Percentiles rank a stretch among this genome's conserved stretches.
Conservation (phyloP, 2,113 vertebrate species). For the Reinhardtius hippoglossoides region DNA sequence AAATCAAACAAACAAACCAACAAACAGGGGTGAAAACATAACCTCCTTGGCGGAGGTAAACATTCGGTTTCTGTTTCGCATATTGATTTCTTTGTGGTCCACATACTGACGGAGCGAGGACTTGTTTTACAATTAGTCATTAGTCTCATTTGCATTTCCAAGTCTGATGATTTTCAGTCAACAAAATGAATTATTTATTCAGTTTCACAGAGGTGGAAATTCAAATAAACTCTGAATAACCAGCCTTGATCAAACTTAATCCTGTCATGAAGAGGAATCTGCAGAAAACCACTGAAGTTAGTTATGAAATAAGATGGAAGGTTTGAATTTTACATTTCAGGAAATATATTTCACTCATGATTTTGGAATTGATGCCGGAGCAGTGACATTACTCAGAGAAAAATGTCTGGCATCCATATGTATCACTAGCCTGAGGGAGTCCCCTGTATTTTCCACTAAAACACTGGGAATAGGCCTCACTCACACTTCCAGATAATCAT, state of each 20-base stretch:
- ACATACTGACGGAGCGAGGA: not conserved
- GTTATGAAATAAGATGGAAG: slow-evolving; percentile 14
- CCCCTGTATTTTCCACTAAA: not conserved
- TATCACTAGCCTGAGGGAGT: not conserved
- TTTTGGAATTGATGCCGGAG: slow-evolving; percentile 1
- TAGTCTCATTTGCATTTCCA: slow-evolving; percentile 61
- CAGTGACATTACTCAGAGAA: slow-evolving; percentile 13
- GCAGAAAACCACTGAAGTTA: not conserved
- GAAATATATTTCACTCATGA: slow-evolving; percentile 1
- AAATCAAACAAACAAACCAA: too few relatives aligned
- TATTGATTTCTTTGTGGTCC: slow-evolving; percentile 43
- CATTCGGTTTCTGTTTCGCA: not conserved
- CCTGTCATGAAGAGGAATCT: slow-evolving; percentile 17
- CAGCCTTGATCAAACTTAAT: slow-evolving; percentile 40
- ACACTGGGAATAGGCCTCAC: not conserved
- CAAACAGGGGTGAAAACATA: too few relatives aligned
- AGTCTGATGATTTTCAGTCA: slow-evolving; percentile 33
- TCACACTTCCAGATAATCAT: not conserved
- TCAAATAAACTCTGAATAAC: slow-evolving; percentile 31
- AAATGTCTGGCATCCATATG: not conserved
- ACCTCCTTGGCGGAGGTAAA: too few relatives aligned
- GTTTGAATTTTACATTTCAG: slow-evolving; percentile 18
- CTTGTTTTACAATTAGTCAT: slow-evolving; percentile 47
- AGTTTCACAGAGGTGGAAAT: slow-evolving; percentile 9
- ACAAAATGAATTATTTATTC: slow-evolving; percentile 25